Evolutionary conservation across 2,113 vertebrate species (phyloP).

Genomic region (Cochlearius cochlearius): DNA sequence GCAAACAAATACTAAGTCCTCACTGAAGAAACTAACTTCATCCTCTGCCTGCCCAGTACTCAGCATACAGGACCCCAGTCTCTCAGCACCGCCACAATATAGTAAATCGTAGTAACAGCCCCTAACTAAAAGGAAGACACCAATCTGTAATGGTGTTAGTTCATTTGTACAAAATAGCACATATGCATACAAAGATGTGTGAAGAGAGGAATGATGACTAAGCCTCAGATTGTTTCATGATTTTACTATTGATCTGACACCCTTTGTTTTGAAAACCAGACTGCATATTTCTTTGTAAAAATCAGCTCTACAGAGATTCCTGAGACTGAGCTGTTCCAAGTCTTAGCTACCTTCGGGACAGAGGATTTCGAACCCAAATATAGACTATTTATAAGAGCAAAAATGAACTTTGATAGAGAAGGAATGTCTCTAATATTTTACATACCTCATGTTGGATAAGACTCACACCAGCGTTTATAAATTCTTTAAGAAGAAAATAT

Average conservation of each 20-base stretch:
- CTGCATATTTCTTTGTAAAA: background rate
- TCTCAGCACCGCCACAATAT: fast-evolving
- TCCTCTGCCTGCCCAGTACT: background rate
- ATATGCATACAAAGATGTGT: background rate
- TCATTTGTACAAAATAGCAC: background rate
- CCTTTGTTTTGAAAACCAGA: background rate
- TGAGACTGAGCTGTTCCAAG: background rate
- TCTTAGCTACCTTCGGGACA: background rate
- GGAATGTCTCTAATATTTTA: background rate
- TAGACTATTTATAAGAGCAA: background rate
- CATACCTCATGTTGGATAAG: background rate
- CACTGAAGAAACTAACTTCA: background rate
- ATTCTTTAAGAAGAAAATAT: background rate
- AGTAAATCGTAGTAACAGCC: background rate
- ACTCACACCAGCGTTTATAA: background rate
- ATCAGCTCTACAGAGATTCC: background rate
- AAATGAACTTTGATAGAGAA: background rate
- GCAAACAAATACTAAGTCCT: background rate
- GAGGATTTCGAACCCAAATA: background rate
- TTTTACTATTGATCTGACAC: background rate
- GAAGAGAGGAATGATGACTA: background rate
- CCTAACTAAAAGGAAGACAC: background rate
- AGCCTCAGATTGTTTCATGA: background rate
- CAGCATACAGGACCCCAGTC: background rate
- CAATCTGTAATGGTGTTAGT: background rate